Conservation (phyloP, 2,797 vertebrate species). For the Pseudopleuronectes americanus region DNA sequence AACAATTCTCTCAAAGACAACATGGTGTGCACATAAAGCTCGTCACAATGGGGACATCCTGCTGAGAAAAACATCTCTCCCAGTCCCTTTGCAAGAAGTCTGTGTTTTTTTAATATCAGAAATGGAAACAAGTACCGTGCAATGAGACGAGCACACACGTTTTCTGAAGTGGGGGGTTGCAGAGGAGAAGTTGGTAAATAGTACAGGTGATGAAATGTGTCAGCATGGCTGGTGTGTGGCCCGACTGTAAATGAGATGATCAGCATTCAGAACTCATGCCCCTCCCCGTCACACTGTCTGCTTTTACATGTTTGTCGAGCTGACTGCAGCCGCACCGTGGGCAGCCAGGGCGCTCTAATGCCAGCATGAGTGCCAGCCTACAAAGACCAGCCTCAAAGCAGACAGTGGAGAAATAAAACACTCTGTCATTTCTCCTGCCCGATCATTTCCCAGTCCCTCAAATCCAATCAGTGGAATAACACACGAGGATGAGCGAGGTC, state of each 20-base stretch:
- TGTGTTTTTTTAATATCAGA: slow-evolving; percentile 20
- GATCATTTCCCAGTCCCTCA: slow-evolving; percentile 49
- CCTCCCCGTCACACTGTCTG: slow-evolving; percentile 70
- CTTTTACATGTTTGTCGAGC: slow-evolving; percentile 76
- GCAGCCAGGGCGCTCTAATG: slow-evolving; percentile 47
- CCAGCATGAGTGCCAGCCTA: slow-evolving; percentile 57
- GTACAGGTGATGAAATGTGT: slow-evolving; percentile 67
- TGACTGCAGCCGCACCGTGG: slow-evolving; percentile 62
- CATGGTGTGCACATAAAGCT: slow-evolving; percentile 13
- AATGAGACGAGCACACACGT: slow-evolving; percentile 19
- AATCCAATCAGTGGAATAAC: slow-evolving; percentile 41
- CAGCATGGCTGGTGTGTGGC: slow-evolving; percentile 50
- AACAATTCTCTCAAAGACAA: slow-evolving; percentile 25
- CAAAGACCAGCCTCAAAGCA: slow-evolving; percentile 63
- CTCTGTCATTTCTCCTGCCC: slow-evolving; percentile 44
- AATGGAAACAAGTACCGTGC: slow-evolving; percentile 12
- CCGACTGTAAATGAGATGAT: slow-evolving; percentile 71
- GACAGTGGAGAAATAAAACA: slow-evolving; percentile 50
- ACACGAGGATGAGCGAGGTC: slow-evolving; percentile 38
- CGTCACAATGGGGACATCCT: slow-evolving; percentile 26
- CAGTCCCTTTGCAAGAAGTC: slow-evolving; percentile 13
- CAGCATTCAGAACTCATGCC: slow-evolving; percentile 71
- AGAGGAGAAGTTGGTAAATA: slow-evolving; percentile 61
- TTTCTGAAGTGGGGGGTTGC: slow-evolving; percentile 32
- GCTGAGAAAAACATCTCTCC: slow-evolving; percentile 1